Evolutionary conservation across 1,140 invertebrate species (phyloP), one percentile per base, ranked within the genome.

Genomic region (Tetraneura akinire): DNA sequence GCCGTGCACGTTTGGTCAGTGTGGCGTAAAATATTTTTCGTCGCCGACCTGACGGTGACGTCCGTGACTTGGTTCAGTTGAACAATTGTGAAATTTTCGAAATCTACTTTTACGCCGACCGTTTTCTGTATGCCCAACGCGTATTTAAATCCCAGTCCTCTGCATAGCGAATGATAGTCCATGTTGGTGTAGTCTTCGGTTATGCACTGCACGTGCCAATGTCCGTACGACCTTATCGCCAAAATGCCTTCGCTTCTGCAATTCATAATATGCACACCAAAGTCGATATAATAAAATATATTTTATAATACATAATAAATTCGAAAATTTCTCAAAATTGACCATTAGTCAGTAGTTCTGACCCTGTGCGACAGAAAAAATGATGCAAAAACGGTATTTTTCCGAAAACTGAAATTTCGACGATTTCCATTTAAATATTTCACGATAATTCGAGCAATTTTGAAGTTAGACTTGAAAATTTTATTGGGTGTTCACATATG

Each of bases 141-240:
- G 6, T 53, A 26, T 11, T 21, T 68, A 55, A 74, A 62, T n/a
- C 80, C 80, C 11, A 73, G n/a, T 21, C 23, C 23, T 23, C 51
- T 26, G 60, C 80, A 81, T 23, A 81, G 32, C 13, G 13, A 23
- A 49, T 81, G 32, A 4, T 73, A 64, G n/a, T 66, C 29, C 8
- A 81, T 14, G 18, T 42, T 16, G 5, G 80, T 81, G 57, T 76
- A 64, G 18, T 81, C 80, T 10, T 47, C 55, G 11, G 80, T 83
- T 49, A 88, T 89, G 83, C 90, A 91, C 81, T 88, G 87, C 0
- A 88, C 84, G 73, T 90, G 88, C 88, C 89, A 90, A 32, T 90
- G 84, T 6, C 90, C 90, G 51, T 86, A 88, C 2, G 86, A 86
- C 57, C 87, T 85, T 13, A 85, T 84, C 37, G 89, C 84, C 0